Base-by-base conservation (phyloP, 2,797 vertebrate genomes). In the Rhabdomys pumilio region DNA sequence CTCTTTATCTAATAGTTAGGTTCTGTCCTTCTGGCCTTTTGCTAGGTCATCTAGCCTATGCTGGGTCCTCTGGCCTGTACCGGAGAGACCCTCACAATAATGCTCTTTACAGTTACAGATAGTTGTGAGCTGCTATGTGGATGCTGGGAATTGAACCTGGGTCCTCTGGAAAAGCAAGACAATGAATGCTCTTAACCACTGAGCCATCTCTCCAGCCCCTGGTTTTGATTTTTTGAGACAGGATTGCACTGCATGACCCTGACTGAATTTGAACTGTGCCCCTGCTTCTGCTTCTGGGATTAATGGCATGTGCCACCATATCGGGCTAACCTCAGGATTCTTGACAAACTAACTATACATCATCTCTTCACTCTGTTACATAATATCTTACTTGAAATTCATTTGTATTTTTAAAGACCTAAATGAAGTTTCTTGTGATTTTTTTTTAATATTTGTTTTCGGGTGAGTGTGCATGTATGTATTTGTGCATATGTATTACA, bases 381-480 rank as follows among this genome's bases (percentile, higher is more conserved):
- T 59, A 38, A 57, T 72, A 79, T 77, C 93, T 75, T 95, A 89
- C 83, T 87, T 91, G 22, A 91, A 69, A 86, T 69, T 8, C 1
- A 50, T 24, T 81, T 87, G 22, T 83, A 92, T 89, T 81, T 50
- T 55, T 67, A 59, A 97, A 95, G 22, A 67, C 73, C 17, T 90
- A 94, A 91, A 73, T 91, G 34, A 76, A 50, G 61, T 63, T 34
- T 24, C 26, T 31, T 84, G 59, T 20, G 81, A 63, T 29, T 61
- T 31, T 63, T 38, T 38, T 82, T 85, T n/a, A 85, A 50, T 41
- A 85, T 50, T 47, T 34, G 4, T 47, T 47, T 7, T 14, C n/a
- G 82, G 34, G 59, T 44, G 41, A 47, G 77, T n/a, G 26, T 61
- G 53, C 26, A 7, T 59, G 11, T 26, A 2, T 1, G 17, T 34